Base-by-base conservation (phyloP, 2,888 invertebrate genomes). In the Amphipoea oculea region DNA sequence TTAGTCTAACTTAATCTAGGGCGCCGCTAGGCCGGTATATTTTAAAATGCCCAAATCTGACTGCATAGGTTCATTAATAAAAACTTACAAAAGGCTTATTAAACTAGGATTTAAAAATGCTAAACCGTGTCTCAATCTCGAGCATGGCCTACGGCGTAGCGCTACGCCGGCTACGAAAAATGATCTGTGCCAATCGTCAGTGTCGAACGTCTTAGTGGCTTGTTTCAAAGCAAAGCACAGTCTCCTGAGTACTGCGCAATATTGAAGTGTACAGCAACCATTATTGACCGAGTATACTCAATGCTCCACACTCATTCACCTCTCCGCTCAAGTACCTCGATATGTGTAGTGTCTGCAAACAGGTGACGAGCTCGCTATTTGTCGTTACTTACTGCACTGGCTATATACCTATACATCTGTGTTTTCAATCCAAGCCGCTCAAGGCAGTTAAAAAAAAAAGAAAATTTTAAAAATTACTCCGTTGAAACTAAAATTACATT, bases 121-220 rank as follows among this genome's bases (percentile, higher is more conserved):
- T 42, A 12, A 20, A 29, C 45, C 23, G 20, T 29, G 40, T 57
- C 57, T 7, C 42, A 29, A 23, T 57, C 57, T 7, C 42, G n/a
- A 23, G n/a, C 40, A 45, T 17, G 23, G 68, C 9, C 81, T 83
- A 81, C 78, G 78, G 51, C 69, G 81, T 81, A 81, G 81, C 81
- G 60, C 78, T 81, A 71, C 70, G 81, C 20, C 12, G 12, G 70
- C 70, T 83, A 78, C 79, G 70, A 62, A 54, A 69, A 76, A 20
- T 9, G 9, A 17, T n/a, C 12, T 40, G 1, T 3, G 14, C 7
- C 0, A 48, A 40, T 54, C n/a, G 3, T 45, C 17, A n/a, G 9
- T 1, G 9, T 17, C 42, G 23, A 29, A 54, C 29, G 66, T 40
- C 45, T 36, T 40, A 48, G 1, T 40, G 40, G 12, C 42, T 62